Conservation (phyloP, 2,888 invertebrate species). For the Bombyx huttoni region DNA sequence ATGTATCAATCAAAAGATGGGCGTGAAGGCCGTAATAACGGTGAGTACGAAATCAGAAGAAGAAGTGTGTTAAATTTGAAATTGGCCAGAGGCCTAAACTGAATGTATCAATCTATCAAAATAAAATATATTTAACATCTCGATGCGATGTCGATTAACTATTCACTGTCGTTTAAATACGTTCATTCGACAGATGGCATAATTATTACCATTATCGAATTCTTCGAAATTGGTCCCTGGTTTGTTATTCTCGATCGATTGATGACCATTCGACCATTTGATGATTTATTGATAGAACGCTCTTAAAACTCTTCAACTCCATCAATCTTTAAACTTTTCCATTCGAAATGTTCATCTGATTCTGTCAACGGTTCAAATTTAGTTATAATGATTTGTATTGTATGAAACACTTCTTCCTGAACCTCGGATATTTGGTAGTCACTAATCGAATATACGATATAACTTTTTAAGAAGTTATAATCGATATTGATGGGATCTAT, state of each 20-base stretch:
- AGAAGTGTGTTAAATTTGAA: conserved; percentile 11
- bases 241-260: conserved; percentile 20
- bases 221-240: conserved; percentile 6
- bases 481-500: no score
- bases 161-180: neutral
- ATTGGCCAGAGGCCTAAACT: conserved; percentile 17
- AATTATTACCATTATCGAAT: conserved; percentile 20
- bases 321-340: conserved; percentile 27
- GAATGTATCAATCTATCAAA: conserved; percentile 18
- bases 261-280: conserved; percentile 18
- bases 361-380: conserved; percentile 7
- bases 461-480: no score
- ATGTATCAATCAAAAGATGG: conserved; percentile 24
- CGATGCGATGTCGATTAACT: neutral
- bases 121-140: conserved; percentile 11
- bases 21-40: conserved; percentile 23
- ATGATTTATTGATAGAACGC: conserved; percentile 38
- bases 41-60: conserved; percentile 5
- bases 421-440: neutral
- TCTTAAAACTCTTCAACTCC: conserved; percentile 29
- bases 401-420: neutral
- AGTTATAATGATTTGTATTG: neutral
- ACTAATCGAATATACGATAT: no score
- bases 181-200: conserved; percentile 7
- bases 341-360: conserved; percentile 15